Base-by-base conservation (phyloP, 37 sponge, comb jelly and placozoan species). In the Spongilla lacustris region DNA sequence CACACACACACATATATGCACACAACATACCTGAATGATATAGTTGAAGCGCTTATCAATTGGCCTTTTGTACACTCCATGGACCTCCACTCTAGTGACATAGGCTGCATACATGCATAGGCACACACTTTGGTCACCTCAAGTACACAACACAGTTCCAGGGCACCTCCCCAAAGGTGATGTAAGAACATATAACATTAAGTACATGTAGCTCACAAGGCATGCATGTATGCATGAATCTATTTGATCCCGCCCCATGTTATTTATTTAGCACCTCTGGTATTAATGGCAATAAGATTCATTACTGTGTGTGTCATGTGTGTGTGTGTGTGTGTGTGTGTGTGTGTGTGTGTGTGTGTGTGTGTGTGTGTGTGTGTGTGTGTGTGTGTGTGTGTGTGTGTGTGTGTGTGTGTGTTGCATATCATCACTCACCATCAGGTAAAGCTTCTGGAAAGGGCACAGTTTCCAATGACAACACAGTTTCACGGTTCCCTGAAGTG, bases 41-140 rank as follows among this genome's bases (percentile, higher is more conserved):
- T 94, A 94, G 2, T 81, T 83, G 74, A 85, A 94, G 41, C 95
- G 82, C 71, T 85, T 91, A 83, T 94, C 95, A 28, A 66, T 32
- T 36, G 27, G 30, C 37, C 95, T 80, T 80, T 86, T 91, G 80
- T 94, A 91, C 58, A 91, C 91, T 74, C 95, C 91, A 68, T 84
- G 89, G 32, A 94, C 91, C 49, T 94, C 94, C 81, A 88, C 87
- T 21, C 41, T 83, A 9, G 31, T 74, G 3, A 94, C 66, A 66
- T 58, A 76, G 31, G 91, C 88, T 90, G 81, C 58, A 58, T 14
- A 58, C 58, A 58, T 14, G 19, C 58, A 58, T 1, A 58, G 1
- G 19, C 58, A 58, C 58, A 58, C 58, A 58, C 21, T n/a, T n/a
- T n/a, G n/a, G n/a, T n/a, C n/a, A n/a, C n/a, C n/a, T 14, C 58